A percentile compares a stretch with the other conserved stretches of the same genome.
These are phyloP conservation scores for Bimastos eiseni DNA, from an alignment of 2,888 invertebrate species.

Conservation along the genomic window DNA sequence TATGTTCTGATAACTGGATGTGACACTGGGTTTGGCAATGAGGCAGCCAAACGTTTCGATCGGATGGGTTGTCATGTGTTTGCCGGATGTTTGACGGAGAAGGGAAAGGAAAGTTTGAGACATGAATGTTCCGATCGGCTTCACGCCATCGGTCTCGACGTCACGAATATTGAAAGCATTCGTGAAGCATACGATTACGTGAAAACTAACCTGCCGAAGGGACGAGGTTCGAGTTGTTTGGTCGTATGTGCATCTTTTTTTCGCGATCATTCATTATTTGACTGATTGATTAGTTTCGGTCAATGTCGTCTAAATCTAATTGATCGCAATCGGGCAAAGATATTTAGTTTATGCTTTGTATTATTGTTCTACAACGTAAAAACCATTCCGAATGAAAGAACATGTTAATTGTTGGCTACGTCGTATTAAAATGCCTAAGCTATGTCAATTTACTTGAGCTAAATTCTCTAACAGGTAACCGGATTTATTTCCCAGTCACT, in stretches of 20 bases:
- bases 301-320: no score
- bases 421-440: no score
- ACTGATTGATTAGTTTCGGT: no score
- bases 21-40: conserved; percentile 33
- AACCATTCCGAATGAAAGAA: no score
- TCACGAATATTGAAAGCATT: conserved; percentile 51
- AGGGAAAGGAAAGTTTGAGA: conserved; percentile 25
- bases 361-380: no score
- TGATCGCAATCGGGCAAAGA: no score
- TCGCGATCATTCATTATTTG: no score
- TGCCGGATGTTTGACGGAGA: conserved; percentile 31
- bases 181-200: conserved; percentile 26
- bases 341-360: no score
- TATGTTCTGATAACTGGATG: conserved; percentile 34
- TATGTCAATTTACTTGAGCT: conserved; percentile 40
- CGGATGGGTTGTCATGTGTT: conserved; percentile 32
- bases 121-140: conserved; percentile 38
- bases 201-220: neutral
- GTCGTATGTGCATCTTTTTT: neutral
- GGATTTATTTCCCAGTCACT: no score
- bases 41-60: conserved; percentile 27
- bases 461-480: no score
- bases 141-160: conserved; percentile 55
- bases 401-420: no score
- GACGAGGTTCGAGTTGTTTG: neutral